phyloP scores from a whole-genome alignment of 2,888 invertebrate genomes.

The Nomada ruficornis region DNA sequence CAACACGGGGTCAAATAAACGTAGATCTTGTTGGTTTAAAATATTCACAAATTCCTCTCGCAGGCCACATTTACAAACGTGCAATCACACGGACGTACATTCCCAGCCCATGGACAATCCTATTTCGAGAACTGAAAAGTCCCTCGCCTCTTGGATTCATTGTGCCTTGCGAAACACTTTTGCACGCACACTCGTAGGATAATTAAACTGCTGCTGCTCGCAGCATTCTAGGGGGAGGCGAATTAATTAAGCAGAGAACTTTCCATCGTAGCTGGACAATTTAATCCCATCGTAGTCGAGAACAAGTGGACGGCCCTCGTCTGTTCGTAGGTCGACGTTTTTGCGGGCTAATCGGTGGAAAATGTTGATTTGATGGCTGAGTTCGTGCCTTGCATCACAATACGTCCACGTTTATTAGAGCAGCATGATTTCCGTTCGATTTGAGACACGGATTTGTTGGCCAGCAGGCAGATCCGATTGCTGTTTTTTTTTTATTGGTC shows the following conservation, averaged over 20 bases:
- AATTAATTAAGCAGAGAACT: slow-evolving; percentile 37
- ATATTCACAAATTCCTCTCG: slow-evolving; percentile 7
- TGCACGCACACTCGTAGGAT: slow-evolving; percentile 25
- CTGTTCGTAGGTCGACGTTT: slow-evolving; percentile 13
- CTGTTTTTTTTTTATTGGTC: not conserved
- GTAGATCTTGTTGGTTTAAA: slow-evolving; percentile 1
- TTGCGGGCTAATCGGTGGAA: slow-evolving; percentile 49
- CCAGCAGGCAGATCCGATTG: not conserved
- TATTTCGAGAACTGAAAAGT: slow-evolving; percentile 4
- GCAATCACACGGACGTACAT: not conserved
- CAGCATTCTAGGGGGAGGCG: slow-evolving; percentile 3
- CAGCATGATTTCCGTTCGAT: slow-evolving; percentile 40
- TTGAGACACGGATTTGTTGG: slow-evolving; percentile 9
- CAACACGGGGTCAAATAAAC: not conserved
- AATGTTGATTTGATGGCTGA: slow-evolving; percentile 56
- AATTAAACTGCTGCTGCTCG: slow-evolving; percentile 41
- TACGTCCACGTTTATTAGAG: slow-evolving; percentile 40
- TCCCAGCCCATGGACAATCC: not conserved
- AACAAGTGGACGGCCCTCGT: slow-evolving; percentile 8
- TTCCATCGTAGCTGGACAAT: slow-evolving; percentile 17
- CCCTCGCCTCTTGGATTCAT: not conserved
- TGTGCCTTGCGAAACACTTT: slow-evolving; percentile 25
- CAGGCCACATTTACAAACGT: not conserved
- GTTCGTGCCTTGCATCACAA: slow-evolving; percentile 34
- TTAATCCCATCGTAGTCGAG: slow-evolving; percentile 28